Evolutionary conservation across 2,797 vertebrate species (phyloP).

Genomic region (Fistularia tabacaria): DNA sequence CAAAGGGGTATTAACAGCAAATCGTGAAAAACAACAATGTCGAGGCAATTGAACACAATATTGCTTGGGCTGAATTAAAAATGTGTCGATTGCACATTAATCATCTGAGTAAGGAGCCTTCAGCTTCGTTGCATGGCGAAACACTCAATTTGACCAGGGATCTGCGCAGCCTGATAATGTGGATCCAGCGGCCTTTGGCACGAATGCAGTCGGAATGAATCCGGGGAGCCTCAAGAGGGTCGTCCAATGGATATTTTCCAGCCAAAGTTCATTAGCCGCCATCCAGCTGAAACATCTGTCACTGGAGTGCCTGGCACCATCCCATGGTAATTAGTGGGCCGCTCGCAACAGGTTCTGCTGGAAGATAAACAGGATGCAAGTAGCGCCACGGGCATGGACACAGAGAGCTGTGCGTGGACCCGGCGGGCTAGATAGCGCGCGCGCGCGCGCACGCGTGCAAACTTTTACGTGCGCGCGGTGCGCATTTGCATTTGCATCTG

Average conservation of each 20-base stretch:
- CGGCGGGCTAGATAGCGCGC: neutral
- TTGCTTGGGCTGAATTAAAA: conserved; percentile 43
- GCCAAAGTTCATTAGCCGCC: conserved; percentile 61
- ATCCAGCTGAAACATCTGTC: conserved; percentile 69
- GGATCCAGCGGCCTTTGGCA: conserved; percentile 61
- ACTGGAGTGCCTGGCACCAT: conserved; percentile 51
- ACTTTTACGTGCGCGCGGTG: neutral
- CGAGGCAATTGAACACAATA: conserved; percentile 59
- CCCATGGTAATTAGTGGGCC: conserved; percentile 59
- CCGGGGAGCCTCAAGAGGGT: conserved; percentile 57
- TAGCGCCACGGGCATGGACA: conserved; percentile 20
- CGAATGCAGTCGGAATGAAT: conserved; percentile 51
- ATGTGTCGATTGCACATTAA: conserved; percentile 56
- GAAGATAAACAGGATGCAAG: conserved; percentile 60
- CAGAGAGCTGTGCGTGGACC: conserved; percentile 1
- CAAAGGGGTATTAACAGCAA: conserved; percentile 26
- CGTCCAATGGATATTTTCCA: conserved; percentile 56
- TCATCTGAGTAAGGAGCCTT: conserved; percentile 40
- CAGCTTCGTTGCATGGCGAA: conserved; percentile 32
- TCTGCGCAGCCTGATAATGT: conserved; percentile 60
- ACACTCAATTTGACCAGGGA: conserved; percentile 36
- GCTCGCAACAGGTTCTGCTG: conserved; percentile 63
- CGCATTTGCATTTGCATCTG: neutral
- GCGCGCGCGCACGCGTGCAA: neutral
- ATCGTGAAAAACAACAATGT: conserved; percentile 34